Evolutionary conservation across 2,888 invertebrate genomes (phyloP), one percentile per base, ranked within the genome.

Genomic region (Zootermopsis nevadensis): DNA sequence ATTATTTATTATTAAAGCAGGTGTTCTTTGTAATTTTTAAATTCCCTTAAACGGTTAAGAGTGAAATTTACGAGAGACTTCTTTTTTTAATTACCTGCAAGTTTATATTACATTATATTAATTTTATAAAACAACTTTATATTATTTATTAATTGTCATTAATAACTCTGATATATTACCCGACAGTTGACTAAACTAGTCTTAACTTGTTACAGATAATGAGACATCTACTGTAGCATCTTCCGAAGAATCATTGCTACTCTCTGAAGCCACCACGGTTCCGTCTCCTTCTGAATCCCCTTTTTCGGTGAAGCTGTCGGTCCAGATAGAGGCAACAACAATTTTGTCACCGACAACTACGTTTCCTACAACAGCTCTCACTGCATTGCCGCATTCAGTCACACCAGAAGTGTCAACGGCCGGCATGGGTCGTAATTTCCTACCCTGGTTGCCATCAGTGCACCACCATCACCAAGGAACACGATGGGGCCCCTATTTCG

Each of bases 401-500:
- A n/a, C 38, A 27, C 33, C 66, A 35, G 80, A 60, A 24, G 31
- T 42, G 24, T 15, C 38, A 15, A 38, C 77, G 30, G 27, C 67
- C 27, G 38, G 6, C 15, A 1, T 30, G 69, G 22, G 15, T 1
- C 33, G 10, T 33, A 22, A 31, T 31, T 27, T 27, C 2, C 27
- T 31, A 31, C 79, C 38, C 38, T 53, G 77, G 38, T 80, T 81
- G n/a, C 83, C 83, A 31, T 72, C 82, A 8, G 77, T 82, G 31
- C 83, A 82, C 10, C 83, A 84, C 35, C 84, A 84, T 66, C 84
- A 84, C 67, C 82, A 77, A 19, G 83, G 83, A 7, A 24, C 84
- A 19, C 83, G 85, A n/a, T 85, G 83, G 83, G 90, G 91, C 1
- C 93, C 93, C 3, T 93, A 92, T 88, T 93, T 93, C 88, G 92